Percentiles rank a stretch among this genome's conserved stretches.
phyloP scores from a whole-genome alignment of 2,888 invertebrate genomes.

The Tromatobia lineatoria region DNA sequence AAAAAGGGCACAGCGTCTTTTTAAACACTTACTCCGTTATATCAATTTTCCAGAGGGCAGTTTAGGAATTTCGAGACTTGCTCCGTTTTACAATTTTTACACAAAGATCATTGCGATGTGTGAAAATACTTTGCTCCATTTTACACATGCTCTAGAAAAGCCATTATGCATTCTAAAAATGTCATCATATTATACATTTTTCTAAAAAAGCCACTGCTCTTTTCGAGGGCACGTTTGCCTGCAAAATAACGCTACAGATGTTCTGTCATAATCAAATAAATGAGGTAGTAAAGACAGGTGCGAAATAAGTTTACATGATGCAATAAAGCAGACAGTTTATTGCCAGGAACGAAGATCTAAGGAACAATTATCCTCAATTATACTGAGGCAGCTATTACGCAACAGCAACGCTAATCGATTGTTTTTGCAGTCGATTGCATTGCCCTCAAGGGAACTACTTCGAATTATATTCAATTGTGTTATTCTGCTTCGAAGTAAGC shows the following conservation, averaged over 20 bases:
- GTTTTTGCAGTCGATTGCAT: background rate
- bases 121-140: no score
- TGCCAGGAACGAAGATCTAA: slow-evolving; percentile 14
- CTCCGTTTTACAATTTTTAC: no score
- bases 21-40: no score
- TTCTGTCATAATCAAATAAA: background rate
- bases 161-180: no score
- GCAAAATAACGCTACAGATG: background rate
- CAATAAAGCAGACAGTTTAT: background rate
- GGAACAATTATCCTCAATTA: slow-evolving; percentile 35
- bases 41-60: no score
- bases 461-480: slow-evolving; percentile 1
- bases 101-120: no score
- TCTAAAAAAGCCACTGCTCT: no score
- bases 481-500: background rate
- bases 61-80: no score
- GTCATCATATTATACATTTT: no score
- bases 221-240: background rate
- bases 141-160: no score
- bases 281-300: background rate
- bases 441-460: background rate
- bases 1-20: no score
- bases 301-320: background rate
- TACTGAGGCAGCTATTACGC: slow-evolving; percentile 27
- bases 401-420: slow-evolving; percentile 18